Base-by-base conservation (phyloP, 2,797 vertebrate species). In the Trematomus bernacchii region DNA sequence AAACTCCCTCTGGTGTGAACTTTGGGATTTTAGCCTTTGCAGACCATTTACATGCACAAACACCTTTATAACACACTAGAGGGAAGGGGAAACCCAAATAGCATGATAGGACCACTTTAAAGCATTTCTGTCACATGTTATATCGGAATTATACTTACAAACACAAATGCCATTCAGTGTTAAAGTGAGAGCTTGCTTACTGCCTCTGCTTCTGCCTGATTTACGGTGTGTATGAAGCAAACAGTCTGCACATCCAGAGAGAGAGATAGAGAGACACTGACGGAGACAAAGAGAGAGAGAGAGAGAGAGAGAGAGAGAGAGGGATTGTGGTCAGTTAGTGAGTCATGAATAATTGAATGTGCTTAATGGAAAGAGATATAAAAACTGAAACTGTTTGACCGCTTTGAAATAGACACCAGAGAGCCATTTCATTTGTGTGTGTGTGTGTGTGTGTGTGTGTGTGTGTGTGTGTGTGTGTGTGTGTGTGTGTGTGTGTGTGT, bases 331-430 rank as follows among this genome's bases (percentile, higher is more conserved):
- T 79, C 75, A 86, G 85, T 90, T 83, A 86, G 77, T 73, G 83
- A 83, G 51, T 79, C 81, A 83, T 88, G 78, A 88, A 88, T 87
- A 78, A 88, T 87, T 87, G 16, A 87, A 80, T 74, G 48, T 60
- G 77, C 53, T 80, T 86, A 84, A 86, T 88, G 60, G 71, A 77
- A 71, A 71, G 40, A 76, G 66, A 80, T 82, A 78, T 76, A 83
- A 86, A 75, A 85, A 57, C 71, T 83, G 66, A 79, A 88, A 82
- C 65, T 62, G 76, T 87, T 85, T 79, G 80, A 67, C 58, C 27
- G 14, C 67, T 75, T 50, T 82, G 66, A 73, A 71, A 54, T 23
- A 53, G 60, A 86, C 66, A 85, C 72, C 57, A 67, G 66, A 74
- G 54, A 30, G 69, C 47, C 30, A 19, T 48, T 71, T 44, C 50